Conservation (phyloP, 2,797 vertebrate species). For the Gadopsis marmoratus region DNA sequence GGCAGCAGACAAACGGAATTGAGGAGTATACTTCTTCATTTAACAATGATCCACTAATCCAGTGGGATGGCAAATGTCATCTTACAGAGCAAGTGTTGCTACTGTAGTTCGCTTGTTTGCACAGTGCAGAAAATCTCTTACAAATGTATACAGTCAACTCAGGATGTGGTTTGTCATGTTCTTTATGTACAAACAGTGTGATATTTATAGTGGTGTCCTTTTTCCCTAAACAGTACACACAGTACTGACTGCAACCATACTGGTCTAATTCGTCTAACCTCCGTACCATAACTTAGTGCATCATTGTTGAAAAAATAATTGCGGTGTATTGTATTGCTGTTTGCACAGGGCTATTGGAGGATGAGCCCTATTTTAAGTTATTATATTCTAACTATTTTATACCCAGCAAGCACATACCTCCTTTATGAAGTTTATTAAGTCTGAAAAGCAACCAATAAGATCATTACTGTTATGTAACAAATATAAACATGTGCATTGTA, state of each 20-base stretch:
- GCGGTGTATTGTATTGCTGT: too few relatives aligned
- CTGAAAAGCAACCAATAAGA: conserved; percentile 27
- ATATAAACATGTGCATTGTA: neutral
- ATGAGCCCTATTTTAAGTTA: neutral
- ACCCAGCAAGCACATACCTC: neutral
- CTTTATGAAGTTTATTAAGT: conserved; percentile 32
- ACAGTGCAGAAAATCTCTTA: neutral
- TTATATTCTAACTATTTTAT: neutral
- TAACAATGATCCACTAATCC: conserved; percentile 4
- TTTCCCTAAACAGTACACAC: neutral
- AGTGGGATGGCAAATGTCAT: conserved; percentile 20
- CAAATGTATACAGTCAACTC: neutral
- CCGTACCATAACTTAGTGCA: neutral
- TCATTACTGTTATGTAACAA: conserved; percentile 2
- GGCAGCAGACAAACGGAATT: neutral
- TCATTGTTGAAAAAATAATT: neutral
- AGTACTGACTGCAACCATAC: neutral
- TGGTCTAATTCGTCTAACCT: neutral
- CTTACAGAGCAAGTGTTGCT: neutral
- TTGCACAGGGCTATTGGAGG: too few relatives aligned
- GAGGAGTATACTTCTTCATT: neutral
- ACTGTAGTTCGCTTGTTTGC: neutral
- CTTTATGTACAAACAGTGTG: neutral
- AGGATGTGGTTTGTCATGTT: neutral
- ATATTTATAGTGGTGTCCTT: neutral